Evolutionary conservation across 2,888 invertebrate genomes (phyloP).

Genomic region (Cylloceria caligata): DNA sequence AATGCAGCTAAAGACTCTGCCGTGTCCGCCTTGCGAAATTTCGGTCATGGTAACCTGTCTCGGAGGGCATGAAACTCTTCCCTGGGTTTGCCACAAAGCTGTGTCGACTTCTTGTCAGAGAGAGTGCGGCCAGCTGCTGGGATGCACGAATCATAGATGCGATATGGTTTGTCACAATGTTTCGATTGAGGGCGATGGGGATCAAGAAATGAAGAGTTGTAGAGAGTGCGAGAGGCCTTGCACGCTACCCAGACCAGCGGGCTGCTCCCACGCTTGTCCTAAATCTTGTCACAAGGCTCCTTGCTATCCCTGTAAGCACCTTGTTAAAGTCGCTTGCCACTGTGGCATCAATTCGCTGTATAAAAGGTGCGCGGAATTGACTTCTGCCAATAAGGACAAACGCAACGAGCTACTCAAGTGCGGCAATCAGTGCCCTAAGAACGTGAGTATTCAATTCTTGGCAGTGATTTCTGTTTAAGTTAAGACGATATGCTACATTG

Average conservation of each 20-base stretch:
- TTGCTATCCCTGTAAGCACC: constrained; percentile 91
- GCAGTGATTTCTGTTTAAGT: no score
- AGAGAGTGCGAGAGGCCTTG: constrained; percentile 88
- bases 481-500: no score
- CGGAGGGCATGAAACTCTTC: constrained; percentile 89
- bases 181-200: constrained; percentile 79
- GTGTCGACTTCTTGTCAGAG: constrained; percentile 91
- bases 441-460: constrained; percentile 87
- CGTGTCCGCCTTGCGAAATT: constrained; percentile 90
- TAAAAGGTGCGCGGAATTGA: constrained; percentile 90
- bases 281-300: constrained; percentile 90
- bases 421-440: constrained; percentile 94
- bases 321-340: constrained; percentile 91
- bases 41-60: constrained; percentile 90
- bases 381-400: constrained; percentile 84
- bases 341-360: constrained; percentile 92
- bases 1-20: constrained; percentile 86
- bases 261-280: constrained; percentile 91
- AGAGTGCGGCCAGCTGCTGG: constrained; percentile 89
- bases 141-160: constrained; percentile 93
- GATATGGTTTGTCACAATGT: constrained; percentile 90
- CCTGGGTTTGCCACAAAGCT: constrained; percentile 90
- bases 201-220: constrained; percentile 82
- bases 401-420: constrained; percentile 87
- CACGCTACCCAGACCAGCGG: constrained; percentile 88